These are phyloP conservation scores for Denticeps clupeoides DNA, from an alignment of 2,797 vertebrate species.

Conservation along the genomic window DNA sequence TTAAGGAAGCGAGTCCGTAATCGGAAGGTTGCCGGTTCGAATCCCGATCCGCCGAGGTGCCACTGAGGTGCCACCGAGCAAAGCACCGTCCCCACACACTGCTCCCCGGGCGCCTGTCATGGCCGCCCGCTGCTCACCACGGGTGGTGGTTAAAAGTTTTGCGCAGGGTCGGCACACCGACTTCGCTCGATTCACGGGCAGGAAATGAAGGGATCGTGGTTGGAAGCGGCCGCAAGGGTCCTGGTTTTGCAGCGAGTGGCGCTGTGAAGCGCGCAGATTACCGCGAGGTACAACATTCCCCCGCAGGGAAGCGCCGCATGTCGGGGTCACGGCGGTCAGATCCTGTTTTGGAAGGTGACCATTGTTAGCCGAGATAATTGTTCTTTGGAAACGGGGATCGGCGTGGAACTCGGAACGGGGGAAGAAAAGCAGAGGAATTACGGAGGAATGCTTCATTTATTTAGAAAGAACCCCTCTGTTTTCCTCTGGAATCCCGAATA, in stretches of 20 bases:
- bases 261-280: slow-evolving; percentile 32
- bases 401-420: slow-evolving; percentile 2
- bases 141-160: too few species aligned
- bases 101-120: too few species aligned
- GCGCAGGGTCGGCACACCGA: slow-evolving; percentile 48
- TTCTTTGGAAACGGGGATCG: slow-evolving; percentile 34
- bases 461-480: slow-evolving; percentile 24
- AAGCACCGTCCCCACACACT: too few species aligned
- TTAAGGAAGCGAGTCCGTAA: too few species aligned
- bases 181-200: slow-evolving; percentile 54
- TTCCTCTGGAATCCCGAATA: slow-evolving; percentile 20
- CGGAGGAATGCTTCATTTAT: slow-evolving; percentile 20
- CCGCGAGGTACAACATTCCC: slow-evolving; percentile 30
- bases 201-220: slow-evolving; percentile 64
- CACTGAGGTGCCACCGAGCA: too few species aligned
- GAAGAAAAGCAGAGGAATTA: slow-evolving; percentile 23
- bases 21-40: too few species aligned
- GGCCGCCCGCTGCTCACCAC: too few species aligned
- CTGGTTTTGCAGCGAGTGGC: slow-evolving; percentile 28
- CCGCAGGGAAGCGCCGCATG: slow-evolving; percentile 29
- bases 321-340: slow-evolving; percentile 29
- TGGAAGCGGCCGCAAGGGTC: slow-evolving; percentile 47
- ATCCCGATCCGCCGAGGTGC: too few species aligned
- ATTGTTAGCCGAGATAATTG: slow-evolving; percentile 37
- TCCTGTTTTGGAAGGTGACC: slow-evolving; percentile 39